Evolutionary conservation across 2,797 vertebrate species (phyloP), one percentile per base, ranked within the genome.

Genomic region (Rhinichthys osculus): DNA sequence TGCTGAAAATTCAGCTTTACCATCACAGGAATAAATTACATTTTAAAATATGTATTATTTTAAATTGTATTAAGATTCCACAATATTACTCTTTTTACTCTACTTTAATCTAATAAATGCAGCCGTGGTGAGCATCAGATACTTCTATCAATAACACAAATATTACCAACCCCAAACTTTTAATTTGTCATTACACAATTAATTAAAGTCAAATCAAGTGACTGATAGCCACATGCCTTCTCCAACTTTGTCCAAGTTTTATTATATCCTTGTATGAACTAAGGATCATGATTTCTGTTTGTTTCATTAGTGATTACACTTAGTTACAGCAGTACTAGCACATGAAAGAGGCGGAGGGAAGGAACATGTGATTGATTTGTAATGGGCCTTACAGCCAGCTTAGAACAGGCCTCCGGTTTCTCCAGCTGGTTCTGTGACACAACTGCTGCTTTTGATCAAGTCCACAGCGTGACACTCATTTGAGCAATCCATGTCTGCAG

Each of bases 391-490:
- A 80, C 42, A 85, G 79, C 54, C 71, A 73, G 80, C 40, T 62
- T 64, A n/a, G 47, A 83, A 83, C 76, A 78, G n/a, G 54, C 72
- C 72, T 84, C 81, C 5, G 81, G 67, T 76, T 86, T 62, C 85
- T 86, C 66, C 81, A 82, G 81, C 78, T 86, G 86, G 57, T 74
- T 82, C 64, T 73, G 78, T 84, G 85, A 84, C 71, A 82, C 78
- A 44, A 50, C 42, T 35, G 23, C 83, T 74, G 77, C 86, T 81
- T 88, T 88, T 89, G 84, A 90, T 88, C 81, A 83, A 73, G 57
- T 76, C 62, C 85, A 87, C 77, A 83, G 77, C 80, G 69, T 85
- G 80, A 83, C 23, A 71, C 82, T 87, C 71, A 73, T 86, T 83
- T 72, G 30, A 71, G 85, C 66, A 82, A 81, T 69, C 69, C 50